A percentile compares a stretch with the other conserved stretches of the same genome.
These are phyloP conservation scores for Poecilia velifera DNA, from an alignment of 2,797 vertebrate genomes.

Conservation along the genomic window DNA sequence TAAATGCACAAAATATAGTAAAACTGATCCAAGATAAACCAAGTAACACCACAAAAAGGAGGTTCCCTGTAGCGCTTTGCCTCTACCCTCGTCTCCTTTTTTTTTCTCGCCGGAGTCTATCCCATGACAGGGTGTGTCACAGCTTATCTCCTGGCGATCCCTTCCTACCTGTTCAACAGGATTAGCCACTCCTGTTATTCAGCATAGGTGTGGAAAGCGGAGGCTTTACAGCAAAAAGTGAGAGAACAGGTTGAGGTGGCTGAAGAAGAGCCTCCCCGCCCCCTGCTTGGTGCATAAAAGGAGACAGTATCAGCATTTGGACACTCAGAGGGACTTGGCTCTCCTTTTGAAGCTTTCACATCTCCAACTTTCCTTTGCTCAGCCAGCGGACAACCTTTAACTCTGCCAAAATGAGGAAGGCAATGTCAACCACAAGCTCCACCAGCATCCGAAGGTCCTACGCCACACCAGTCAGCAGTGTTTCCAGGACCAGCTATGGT, in stretches of 20 bases:
- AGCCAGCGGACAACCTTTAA: slow-evolving; percentile 19
- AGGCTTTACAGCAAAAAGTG: slow-evolving; percentile 51
- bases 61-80: slow-evolving; percentile 7
- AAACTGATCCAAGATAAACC: background rate
- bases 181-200: slow-evolving; percentile 65
- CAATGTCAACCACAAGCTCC: slow-evolving; percentile 5
- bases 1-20: background rate
- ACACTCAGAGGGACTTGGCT: slow-evolving; percentile 82
- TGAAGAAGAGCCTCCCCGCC: slow-evolving; percentile 42
- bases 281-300: slow-evolving; percentile 64
- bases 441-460: slow-evolving; percentile 31
- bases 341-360: slow-evolving; percentile 77
- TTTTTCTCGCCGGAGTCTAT: slow-evolving; percentile 26
- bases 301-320: slow-evolving; percentile 30
- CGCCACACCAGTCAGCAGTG: background rate
- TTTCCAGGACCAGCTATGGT: slow-evolving; percentile 12
- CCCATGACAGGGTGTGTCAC: slow-evolving; percentile 70
- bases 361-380: slow-evolving; percentile 54
- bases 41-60: background rate
- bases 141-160: slow-evolving; percentile 71
- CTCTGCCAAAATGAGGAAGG: slow-evolving; percentile 20
- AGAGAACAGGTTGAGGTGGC: slow-evolving; percentile 61
- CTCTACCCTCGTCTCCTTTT: slow-evolving; percentile 8
- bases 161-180: slow-evolving; percentile 82
- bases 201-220: slow-evolving; percentile 35